phyloP scores from a whole-genome alignment of 2,888 invertebrate genomes.

The Invenusta paracnida region DNA sequence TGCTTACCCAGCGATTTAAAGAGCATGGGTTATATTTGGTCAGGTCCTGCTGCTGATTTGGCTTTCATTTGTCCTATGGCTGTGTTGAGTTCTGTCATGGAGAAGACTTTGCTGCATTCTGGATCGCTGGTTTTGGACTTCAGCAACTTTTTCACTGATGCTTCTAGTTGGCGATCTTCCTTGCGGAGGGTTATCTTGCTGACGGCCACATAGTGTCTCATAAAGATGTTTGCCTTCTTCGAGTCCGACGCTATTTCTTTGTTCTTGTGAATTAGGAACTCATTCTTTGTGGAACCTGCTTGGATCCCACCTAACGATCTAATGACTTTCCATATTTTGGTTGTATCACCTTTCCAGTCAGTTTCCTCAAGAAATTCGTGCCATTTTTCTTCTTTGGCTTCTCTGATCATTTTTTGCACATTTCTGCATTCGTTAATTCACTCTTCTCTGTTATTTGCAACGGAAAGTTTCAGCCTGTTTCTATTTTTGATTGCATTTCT shows the following conservation, averaged over 20 bases:
- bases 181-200: slow-evolving; percentile 10
- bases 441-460: not conserved
- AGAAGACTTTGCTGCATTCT: too few relatives aligned
- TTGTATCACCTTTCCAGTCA: slow-evolving; percentile 17
- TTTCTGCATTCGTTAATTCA: slow-evolving; percentile 11
- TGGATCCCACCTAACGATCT: slow-evolving; percentile 23
- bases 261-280: slow-evolving; percentile 9
- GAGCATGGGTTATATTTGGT: slow-evolving; percentile 16
- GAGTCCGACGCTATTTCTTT: not conserved
- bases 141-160: not conserved
- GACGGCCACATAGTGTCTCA: not conserved
- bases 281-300: slow-evolving; percentile 21
- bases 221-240: slow-evolving; percentile 7
- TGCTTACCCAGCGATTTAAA: slow-evolving; percentile 6
- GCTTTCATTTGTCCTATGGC: slow-evolving; percentile 14
- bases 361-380: not conserved
- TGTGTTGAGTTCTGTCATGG: too few relatives aligned
- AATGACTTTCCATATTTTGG: not conserved
- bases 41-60: slow-evolving; percentile 12
- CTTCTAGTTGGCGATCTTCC: slow-evolving; percentile 3
- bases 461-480: slow-evolving; percentile 3
- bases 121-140: slow-evolving; percentile 29
- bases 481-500: slow-evolving; percentile 23
- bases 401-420: slow-evolving; percentile 8
- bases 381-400: slow-evolving; percentile 12